Base-by-base conservation (phyloP, 2,888 invertebrate genomes). In the Troglohyphantes excavatus region DNA sequence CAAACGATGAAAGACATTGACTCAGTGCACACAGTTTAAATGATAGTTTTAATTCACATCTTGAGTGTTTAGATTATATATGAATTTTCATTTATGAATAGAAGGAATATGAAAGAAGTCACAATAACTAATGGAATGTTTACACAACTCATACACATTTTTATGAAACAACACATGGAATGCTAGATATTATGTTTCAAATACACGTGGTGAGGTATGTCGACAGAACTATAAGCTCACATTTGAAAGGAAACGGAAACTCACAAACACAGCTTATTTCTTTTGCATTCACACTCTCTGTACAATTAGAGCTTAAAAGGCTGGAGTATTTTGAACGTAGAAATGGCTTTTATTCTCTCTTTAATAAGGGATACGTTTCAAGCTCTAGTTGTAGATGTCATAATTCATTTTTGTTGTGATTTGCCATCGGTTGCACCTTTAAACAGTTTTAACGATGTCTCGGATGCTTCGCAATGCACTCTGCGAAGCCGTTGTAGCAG, bases 171-270 rank as follows among this genome's bases (percentile, higher is more conserved):
- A 72, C 27, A 46, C 46, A 59, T 79, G 87, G 87, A 87, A 87
- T 87, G 87, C 87, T 87, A 73, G 72, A 73, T 78, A 70, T 63
- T 73, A 65, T 73, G 26, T 65, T 86, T 76, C 39, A 86, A 59
- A 78, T 79, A 87, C 67, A 87, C 33, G 79, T 79, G 79, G 79
- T 87, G 87, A 87, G 87, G 87, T 87, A 87, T 87, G 87, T 87
- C 68, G 61, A 33, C 73, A 39, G 7, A 87, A 87, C 72, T 87
- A 87, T 87, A 87, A 87, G 87, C 87, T 87, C 87, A 53, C 53
- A 87, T 87, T 65, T 72, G 70, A 87, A 87, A 79, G 78, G 39
- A 85, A 87, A 81, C 59, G 70, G 59, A 63, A 65, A 29, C 65
- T 73, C 46, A 83, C 73, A 83, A 65, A 72, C 39, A 83, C 39